Evolutionary conservation across 2,113 vertebrate species (phyloP).

Genomic region (Alligator sinensis): DNA sequence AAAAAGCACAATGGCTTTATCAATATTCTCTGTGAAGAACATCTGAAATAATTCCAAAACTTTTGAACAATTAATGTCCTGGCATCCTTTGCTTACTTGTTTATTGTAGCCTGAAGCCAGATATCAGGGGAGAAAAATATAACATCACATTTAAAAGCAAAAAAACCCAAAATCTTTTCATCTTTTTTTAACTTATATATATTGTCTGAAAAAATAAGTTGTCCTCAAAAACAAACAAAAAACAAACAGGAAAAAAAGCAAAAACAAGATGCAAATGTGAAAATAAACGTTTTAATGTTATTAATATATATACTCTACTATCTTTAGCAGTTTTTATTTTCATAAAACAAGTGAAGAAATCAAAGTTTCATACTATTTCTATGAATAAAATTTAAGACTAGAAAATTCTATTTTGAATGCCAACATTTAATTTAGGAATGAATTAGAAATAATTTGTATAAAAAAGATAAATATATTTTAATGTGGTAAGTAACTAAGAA

Average conservation of each 20-base stretch:
- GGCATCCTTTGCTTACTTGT: not conserved
- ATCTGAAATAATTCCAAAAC: not conserved
- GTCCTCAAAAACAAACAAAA: not conserved
- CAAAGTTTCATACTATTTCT: not conserved
- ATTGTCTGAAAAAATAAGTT: not conserved
- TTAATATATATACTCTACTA: not conserved
- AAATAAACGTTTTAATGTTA: not conserved
- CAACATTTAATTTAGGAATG: not conserved
- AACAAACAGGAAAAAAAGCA: too few species aligned
- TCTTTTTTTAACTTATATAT: not conserved
- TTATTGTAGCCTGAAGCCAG: rapidly evolving
- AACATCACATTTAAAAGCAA: not conserved
- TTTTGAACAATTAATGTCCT: not conserved
- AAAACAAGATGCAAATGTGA: not conserved
- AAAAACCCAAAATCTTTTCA: not conserved
- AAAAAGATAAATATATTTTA: not conserved
- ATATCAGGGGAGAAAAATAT: not conserved
- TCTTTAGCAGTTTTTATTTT: not conserved
- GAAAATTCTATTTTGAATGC: not conserved
- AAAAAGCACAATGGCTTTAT: not conserved
- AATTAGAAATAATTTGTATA: not conserved
- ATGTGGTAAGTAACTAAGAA: not conserved
- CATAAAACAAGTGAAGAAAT: not conserved
- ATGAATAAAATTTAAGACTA: not conserved
- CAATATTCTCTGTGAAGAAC: not conserved